Conservation (phyloP, 37 sponge, comb jelly and placozoan genomes). For the Halisarca cf. caerulea region DNA sequence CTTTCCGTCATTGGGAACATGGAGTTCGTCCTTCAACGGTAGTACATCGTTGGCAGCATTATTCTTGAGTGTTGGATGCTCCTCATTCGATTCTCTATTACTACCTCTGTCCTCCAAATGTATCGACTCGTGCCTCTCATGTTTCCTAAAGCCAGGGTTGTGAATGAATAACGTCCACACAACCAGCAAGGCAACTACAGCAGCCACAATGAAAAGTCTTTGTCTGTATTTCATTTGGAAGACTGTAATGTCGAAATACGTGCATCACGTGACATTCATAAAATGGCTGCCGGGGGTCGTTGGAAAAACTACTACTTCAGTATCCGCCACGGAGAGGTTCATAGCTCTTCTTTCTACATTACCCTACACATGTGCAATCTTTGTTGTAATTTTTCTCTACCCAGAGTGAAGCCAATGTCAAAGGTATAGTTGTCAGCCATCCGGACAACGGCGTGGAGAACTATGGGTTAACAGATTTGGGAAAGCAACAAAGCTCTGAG, state of each 20-base stretch:
- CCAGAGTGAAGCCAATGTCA: conserved; percentile 49
- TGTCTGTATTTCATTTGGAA: background rate
- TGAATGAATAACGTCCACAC: conserved; percentile 18
- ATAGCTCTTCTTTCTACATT: too few relatives aligned
- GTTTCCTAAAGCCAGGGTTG: conserved; percentile 24
- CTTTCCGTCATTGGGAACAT: background rate
- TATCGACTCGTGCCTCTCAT: conserved; percentile 8
- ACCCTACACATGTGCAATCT: background rate
- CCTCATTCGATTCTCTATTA: background rate
- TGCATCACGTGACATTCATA: background rate
- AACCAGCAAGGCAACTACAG: background rate
- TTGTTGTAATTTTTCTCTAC: background rate
- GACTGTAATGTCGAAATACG: too few relatives aligned
- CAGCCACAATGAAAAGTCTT: background rate
- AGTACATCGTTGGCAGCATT: background rate
- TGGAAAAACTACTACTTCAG: background rate
- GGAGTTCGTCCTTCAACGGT: background rate
- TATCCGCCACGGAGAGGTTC: conserved; percentile 33
- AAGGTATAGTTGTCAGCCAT: conserved; percentile 28
- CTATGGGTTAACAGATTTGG: conserved; percentile 41
- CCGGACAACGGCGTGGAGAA: conserved; percentile 37
- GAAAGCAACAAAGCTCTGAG: conserved; percentile 32
- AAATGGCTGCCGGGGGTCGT: background rate
- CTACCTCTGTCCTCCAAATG: background rate
- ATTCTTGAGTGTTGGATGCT: background rate